Base-by-base conservation (phyloP, 2,888 invertebrate genomes). In the Prionchulus punctatus region DNA sequence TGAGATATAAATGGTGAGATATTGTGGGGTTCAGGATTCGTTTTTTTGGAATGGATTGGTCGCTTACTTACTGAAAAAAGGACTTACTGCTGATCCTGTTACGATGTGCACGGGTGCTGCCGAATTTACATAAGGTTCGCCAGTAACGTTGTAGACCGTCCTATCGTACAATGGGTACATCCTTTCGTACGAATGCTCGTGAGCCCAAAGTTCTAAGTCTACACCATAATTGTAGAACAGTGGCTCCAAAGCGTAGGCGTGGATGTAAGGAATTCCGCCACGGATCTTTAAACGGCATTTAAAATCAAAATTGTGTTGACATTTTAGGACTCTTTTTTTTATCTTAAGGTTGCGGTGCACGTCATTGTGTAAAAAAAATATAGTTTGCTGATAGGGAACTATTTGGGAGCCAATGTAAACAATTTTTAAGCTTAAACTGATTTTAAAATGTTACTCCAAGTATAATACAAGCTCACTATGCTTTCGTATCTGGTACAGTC, bases 151-250 rank as follows among this genome's bases (percentile, higher is more conserved):
- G 65, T 76, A 77, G n/a, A n/a, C n/a, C 61, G 70, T 77, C 64
- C 82, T 80, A 73, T 96, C 81, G 74, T 86, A 96, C 59, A 94
- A 80, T 1, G 96, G 96, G 85, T 87, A 96, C 57, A 90, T 76
- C 55, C 98, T 78, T 75, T 96, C 96, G 72, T 96, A 98, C 42
- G 87, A 86, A 75, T 98, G 96, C 72, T 98, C 94, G 72, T 98
- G 96, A 0, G 94, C 96, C 89, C 91, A 94, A 51, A 98, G 76
- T 69, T 83, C 83, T 55, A 96, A 72, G 76, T 98, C 96, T 23
- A 98, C 96, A 49, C 88, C 90, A 72, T 85, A 82, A 61, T 85
- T 77, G 69, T 83, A 82, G 67, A 96, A 84, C 21, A 96, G 73
- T 18, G 85, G 79, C 74, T 96, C 96, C 61, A 96, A 72, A 2